phyloP scores from a whole-genome alignment of 2,888 invertebrate genomes.

The Epistrophella euchroma region DNA sequence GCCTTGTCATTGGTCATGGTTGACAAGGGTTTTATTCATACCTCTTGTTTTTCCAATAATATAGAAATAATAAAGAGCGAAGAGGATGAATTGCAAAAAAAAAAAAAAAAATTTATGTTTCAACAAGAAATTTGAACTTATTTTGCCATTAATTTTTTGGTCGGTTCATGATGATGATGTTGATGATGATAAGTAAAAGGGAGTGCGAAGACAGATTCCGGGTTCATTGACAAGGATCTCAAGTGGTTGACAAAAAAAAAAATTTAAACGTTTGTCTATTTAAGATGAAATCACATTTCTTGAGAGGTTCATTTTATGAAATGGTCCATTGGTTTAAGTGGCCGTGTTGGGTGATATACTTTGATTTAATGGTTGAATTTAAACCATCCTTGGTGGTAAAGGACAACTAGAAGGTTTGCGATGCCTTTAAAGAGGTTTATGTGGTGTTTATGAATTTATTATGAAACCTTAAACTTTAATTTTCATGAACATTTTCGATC shows the following conservation, averaged over 20 bases:
- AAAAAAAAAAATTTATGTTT: conserved; percentile 46
- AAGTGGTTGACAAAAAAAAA: background rate
- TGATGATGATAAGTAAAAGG: conserved; percentile 59
- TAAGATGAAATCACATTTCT: conserved; percentile 77
- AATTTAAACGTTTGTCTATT: conserved; percentile 28
- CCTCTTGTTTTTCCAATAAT: background rate
- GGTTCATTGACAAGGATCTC: conserved; percentile 43
- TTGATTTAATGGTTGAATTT: conserved; percentile 9
- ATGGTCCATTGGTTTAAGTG: conserved; percentile 53
- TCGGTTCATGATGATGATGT: conserved; percentile 16
- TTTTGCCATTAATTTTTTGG: conserved; percentile 68
- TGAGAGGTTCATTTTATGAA: conserved; percentile 79
- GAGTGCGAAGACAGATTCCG: conserved; percentile 33
- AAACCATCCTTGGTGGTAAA: background rate
- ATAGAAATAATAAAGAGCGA: conserved; percentile 8
- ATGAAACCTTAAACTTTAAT: no score
- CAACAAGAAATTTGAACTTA: conserved; percentile 59
- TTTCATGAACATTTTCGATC: no score
- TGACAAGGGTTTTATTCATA: conserved; percentile 40
- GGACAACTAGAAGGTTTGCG: background rate
- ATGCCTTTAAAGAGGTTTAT: background rate
- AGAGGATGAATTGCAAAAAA: background rate
- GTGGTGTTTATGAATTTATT: background rate
- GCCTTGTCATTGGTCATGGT: conserved; percentile 63
- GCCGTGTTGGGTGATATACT: conserved; percentile 46